Conservation (phyloP, 2,113 vertebrate genomes). For the Abramis brama region DNA sequence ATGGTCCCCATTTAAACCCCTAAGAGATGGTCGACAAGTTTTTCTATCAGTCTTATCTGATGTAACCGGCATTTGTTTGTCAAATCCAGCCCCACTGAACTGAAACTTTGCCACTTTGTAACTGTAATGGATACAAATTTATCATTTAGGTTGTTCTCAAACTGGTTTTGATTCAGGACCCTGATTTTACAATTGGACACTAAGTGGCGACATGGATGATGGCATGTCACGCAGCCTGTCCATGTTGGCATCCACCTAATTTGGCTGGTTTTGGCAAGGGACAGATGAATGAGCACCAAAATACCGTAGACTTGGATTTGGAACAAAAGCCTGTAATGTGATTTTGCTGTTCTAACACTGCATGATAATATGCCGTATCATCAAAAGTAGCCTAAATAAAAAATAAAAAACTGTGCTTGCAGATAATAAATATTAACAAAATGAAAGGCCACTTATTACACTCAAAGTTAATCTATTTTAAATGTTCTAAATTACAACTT, state of each 20-base stretch:
- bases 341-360: background rate
- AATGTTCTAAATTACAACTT: no score
- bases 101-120: background rate
- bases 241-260: background rate
- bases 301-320: background rate
- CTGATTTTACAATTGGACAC: background rate
- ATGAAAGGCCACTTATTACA: no score
- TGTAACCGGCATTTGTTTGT: background rate
- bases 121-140: background rate
- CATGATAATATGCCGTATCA: background rate
- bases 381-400: background rate
- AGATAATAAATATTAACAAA: background rate
- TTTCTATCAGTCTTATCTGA: background rate
- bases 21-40: background rate
- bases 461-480: no score
- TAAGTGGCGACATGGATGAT: background rate
- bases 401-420: background rate
- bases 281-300: background rate
- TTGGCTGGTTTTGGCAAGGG: background rate
- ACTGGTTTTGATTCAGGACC: background rate
- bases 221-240: background rate
- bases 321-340: background rate
- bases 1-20: background rate
- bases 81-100: background rate
- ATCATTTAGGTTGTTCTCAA: background rate